These are phyloP conservation scores for Arbacia lixula DNA, from an alignment of 53 echinoderm and acorn worm genomes.

Conservation along the genomic window DNA sequence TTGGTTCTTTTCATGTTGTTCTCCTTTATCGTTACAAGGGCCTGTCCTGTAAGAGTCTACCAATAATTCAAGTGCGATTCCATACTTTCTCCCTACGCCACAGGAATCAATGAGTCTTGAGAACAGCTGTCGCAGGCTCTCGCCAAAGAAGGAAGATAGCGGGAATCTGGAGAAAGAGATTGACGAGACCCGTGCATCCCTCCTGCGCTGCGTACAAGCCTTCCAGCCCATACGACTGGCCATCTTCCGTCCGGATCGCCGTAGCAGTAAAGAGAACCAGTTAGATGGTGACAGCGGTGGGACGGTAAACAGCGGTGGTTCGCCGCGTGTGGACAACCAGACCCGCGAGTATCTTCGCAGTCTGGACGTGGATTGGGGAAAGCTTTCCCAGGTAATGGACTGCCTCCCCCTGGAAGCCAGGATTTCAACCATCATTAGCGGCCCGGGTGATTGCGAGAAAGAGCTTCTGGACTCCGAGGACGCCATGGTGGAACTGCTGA, in stretches of 20 bases:
- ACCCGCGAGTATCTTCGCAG: slow-evolving; percentile 8
- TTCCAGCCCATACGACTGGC: slow-evolving; percentile 14
- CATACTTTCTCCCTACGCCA: not conserved
- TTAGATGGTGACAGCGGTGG: no score
- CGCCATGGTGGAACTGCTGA: no score
- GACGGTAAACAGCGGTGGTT: not conserved
- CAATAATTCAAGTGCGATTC: no score
- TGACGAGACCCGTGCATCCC: not conserved
- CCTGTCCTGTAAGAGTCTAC: no score
- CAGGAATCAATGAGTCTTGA: slow-evolving; percentile 5
- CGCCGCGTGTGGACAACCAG: not conserved
- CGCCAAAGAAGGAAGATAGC: not conserved
- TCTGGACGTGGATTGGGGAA: slow-evolving; percentile 12
- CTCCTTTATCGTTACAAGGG: no score
- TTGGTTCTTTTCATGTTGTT: no score
- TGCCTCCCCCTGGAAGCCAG: no score
- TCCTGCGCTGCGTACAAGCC: not conserved
- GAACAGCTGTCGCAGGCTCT: not conserved
- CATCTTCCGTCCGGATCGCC: slow-evolving; percentile 42
- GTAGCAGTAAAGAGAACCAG: not conserved
- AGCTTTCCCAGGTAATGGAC: not conserved
- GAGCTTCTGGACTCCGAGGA: no score
- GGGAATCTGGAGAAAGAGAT: not conserved
- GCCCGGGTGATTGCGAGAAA: no score
- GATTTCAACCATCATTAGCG: no score